phyloP scores from a whole-genome alignment of 2,113 vertebrate species.

The Dicrurus megarhynchus region DNA sequence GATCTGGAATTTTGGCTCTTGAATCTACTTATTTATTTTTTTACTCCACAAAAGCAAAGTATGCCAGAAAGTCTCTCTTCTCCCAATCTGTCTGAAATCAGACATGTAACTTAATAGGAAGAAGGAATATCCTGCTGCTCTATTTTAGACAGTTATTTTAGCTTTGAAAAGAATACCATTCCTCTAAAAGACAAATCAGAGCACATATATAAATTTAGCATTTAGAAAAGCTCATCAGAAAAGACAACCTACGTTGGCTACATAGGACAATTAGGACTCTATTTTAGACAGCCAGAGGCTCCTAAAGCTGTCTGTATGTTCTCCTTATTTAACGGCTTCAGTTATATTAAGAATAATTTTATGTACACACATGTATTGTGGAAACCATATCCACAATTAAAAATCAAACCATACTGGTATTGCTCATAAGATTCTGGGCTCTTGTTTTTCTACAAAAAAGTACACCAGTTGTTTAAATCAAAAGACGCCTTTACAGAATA shows the following conservation, averaged over 20 bases:
- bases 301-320: neutral
- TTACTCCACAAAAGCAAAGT: neutral
- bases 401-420: neutral
- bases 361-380: neutral
- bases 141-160: neutral
- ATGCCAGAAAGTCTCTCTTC: neutral
- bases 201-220: fast-evolving
- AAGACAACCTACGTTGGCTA: neutral
- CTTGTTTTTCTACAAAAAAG: neutral
- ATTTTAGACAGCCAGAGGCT: neutral
- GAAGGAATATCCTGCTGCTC: neutral
- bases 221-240: neutral
- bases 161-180: neutral
- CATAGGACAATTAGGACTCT: neutral
- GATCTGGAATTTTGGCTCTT: neutral
- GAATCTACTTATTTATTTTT: neutral
- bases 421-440: neutral
- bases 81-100: neutral
- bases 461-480: neutral
- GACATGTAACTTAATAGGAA: neutral
- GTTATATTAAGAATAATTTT: neutral
- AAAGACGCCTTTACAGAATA: neutral
- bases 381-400: neutral
- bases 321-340: neutral
- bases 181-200: neutral